Conservation (phyloP, 2,888 invertebrate genomes). For the Celastrina argiolus region DNA sequence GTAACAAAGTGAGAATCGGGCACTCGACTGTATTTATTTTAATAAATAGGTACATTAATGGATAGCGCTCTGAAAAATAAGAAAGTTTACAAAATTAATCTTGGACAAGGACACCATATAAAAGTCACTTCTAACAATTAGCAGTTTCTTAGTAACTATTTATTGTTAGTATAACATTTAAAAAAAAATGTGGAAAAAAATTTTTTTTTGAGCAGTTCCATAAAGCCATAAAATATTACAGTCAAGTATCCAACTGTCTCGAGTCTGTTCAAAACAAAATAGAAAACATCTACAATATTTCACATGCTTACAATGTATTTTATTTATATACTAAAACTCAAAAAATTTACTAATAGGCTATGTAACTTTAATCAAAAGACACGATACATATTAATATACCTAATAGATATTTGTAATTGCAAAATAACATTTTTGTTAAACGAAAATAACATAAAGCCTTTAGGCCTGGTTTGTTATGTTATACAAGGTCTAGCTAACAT, state of each 20-base stretch:
- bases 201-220: too few species aligned
- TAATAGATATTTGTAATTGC: neutral
- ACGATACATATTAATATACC: neutral
- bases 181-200: too few species aligned
- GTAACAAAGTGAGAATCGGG: constrained; percentile 42
- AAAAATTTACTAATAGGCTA: neutral
- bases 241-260: too few species aligned
- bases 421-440: neutral
- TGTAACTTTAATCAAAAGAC: neutral
- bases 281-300: neutral
- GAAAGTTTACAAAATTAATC: too few species aligned
- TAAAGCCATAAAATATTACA: too few species aligned
- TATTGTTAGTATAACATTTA: too few species aligned
- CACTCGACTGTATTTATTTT: too few species aligned
- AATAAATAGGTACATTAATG: too few species aligned
- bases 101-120: too few species aligned
- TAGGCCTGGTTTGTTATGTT: neutral
- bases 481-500: neutral
- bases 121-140: too few species aligned
- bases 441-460: neutral
- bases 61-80: too few species aligned
- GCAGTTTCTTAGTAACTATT: too few species aligned
- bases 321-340: neutral
- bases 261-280: constrained; percentile 36
- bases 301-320: neutral